Base-by-base conservation (phyloP, 2,797 vertebrate genomes). In the Manis crassicaudata region DNA sequence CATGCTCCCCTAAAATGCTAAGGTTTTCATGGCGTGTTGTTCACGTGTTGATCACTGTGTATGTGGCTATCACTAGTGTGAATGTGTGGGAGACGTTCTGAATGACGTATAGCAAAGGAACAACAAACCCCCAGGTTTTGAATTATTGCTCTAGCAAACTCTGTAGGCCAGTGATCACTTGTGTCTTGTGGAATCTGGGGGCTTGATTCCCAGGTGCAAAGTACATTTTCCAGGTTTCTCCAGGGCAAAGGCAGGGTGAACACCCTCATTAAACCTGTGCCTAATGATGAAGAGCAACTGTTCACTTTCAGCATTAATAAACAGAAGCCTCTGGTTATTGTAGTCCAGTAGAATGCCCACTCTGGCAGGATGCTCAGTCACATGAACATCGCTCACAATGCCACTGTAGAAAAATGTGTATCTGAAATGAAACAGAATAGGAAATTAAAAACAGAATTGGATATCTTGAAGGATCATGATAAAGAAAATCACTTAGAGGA, bases 321-420 rank as follows among this genome's bases (percentile, higher is more conserved):
- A 99, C 54, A 99, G 98, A 7, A 99, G 98, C 50, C 98, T 98
- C 72, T 99, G 98, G 0, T 91, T 95, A 54, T 83, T 98, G 96
- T 99, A 99, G 98, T 99, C 99, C 98, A 99, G 97, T 68, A 99
- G 98, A 72, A 99, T 98, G 12, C 99, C 99, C 40, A 99, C 99
- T 58, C 99, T 98, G 93, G 98, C 94, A 0, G 98, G 99, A 3
- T 94, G 97, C 77, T 99, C 99, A 0, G 98, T 99, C 97, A 99
- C 98, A 2, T 98, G 98, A 79, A 99, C 98, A 3, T 99, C 98
- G 0, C 99, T 99, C 98, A 98, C 98, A 16, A 99, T 92, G 27
- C 98, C 98, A 0, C 98, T 98, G 96, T 99, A 99, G 97, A 99
- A 99, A 97, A 99, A 98, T 88, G 99, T 99, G 95, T 99, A 99